These are phyloP conservation scores for Andrena praecox DNA, from an alignment of 2,888 invertebrate species.

Conservation along the genomic window DNA sequence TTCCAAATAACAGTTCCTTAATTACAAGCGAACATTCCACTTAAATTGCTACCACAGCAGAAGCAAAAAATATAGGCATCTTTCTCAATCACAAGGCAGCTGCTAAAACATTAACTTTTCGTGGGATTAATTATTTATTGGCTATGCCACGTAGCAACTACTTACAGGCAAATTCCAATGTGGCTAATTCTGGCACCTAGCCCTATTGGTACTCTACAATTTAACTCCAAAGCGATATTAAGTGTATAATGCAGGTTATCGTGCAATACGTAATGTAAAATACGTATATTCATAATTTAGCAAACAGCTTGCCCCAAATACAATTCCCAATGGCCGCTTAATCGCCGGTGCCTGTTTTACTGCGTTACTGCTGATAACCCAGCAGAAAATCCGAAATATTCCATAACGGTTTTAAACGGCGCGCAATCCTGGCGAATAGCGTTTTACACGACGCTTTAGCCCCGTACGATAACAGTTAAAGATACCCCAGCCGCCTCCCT, in stretches of 20 bases:
- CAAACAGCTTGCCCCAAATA: background rate
- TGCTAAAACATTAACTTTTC: too few relatives aligned
- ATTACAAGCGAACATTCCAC: too few relatives aligned
- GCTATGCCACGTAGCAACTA: too few relatives aligned
- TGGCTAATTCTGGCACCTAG: too few relatives aligned
- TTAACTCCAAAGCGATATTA: too few relatives aligned
- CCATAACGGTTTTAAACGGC: conserved; percentile 12
- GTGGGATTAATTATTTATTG: too few relatives aligned
- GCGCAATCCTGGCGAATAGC: conserved; percentile 32
- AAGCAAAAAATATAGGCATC: too few relatives aligned
- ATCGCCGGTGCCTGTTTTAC: conserved; percentile 13
- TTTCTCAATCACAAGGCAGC: too few relatives aligned
- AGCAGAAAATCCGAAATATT: conserved; percentile 36
- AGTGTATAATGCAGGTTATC: background rate
- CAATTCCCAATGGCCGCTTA: conserved; percentile 9
- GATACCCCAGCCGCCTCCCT: conserved; percentile 5
- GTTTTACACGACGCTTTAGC: conserved; percentile 37
- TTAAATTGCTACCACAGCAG: too few relatives aligned
- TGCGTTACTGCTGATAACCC: conserved; percentile 23
- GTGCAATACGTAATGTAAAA: background rate
- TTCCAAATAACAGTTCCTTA: too few relatives aligned
- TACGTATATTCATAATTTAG: conserved; percentile 11
- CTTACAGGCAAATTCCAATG: too few relatives aligned
- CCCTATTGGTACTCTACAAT: too few relatives aligned
- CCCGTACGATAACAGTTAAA: conserved; percentile 33